Evolutionary conservation across 2,113 vertebrate species (phyloP).

Genomic region (Python bivittatus): DNA sequence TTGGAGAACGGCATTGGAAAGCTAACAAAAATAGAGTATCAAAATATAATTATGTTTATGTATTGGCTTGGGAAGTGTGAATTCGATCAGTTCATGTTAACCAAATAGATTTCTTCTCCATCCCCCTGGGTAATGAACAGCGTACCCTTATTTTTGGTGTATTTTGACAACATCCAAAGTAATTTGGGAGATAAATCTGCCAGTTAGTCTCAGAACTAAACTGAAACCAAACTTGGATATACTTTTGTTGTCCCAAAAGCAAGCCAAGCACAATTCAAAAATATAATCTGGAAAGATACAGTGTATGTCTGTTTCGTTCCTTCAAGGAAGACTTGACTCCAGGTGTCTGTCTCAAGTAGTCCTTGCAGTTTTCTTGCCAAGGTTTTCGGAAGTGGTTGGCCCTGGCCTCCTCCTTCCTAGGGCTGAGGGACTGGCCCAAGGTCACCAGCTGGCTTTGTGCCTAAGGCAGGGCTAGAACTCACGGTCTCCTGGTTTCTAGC

Average conservation of each 20-base stretch:
- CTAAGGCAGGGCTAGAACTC: not conserved
- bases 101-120: not conserved
- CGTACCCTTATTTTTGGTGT: not conserved
- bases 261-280: not conserved
- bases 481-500: not conserved
- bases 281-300: not conserved
- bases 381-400: not conserved
- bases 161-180: not conserved
- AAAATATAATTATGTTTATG: not conserved
- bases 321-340: not conserved
- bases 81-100: not conserved
- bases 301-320: not conserved
- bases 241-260: not conserved
- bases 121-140: not conserved
- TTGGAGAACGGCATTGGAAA: not conserved
- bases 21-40: not conserved
- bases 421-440: not conserved
- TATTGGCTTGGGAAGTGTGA: not conserved
- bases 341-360: not conserved
- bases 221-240: not conserved
- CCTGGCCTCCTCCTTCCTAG: too few species aligned
- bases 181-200: not conserved
- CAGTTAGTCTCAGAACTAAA: not conserved
- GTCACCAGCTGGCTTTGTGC: not conserved
- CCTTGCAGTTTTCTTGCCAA: not conserved